Base-by-base conservation (phyloP, 2,888 invertebrate species). In the Tridacna gigas region DNA sequence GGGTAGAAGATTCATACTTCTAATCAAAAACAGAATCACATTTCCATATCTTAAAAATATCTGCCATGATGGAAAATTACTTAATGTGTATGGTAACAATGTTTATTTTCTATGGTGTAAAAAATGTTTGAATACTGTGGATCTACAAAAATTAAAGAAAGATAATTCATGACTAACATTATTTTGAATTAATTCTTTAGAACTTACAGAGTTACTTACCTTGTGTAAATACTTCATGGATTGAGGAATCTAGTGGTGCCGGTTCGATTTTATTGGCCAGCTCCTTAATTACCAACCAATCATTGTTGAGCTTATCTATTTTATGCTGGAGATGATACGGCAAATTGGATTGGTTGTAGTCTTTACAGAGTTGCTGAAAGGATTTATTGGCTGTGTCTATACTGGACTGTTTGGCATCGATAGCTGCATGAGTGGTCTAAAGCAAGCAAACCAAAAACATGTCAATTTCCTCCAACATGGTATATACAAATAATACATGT, bases 371-470 rank as follows among this genome's bases (percentile, higher is more conserved):
- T 48, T 89, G 85, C 20, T 88, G 79, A 84, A 90, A 92, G 0
- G 83, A 82, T 25, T 83, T 80, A 79, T 93, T 94, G 66, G 94
- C 88, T 22, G 82, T 82, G 67, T 93, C 91, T 20, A 94, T 79
- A 76, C 91, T 90, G 7, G 79, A 56, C 79, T 94, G 92, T 66
- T 91, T 90, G 9, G 87, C 89, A 60, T 89, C 83, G 63, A 94
- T 88, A 28, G 93, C 92, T 66, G 91, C 91, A 48, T 92, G 89
- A 71, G 93, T 92, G 15, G 91, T 91, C 94, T 94, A 88, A 81
- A n/a, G 4, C 4, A 67, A 28, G 20, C 20, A 56, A 56, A 20
- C 2, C 18, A 11, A 20, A 56, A 56, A 37, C 37, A 37, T 37
- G 37, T 37, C 37, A 2, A 37, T 37, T 37, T 37, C 37, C 37